Percentiles rank a stretch among this genome's conserved stretches.
phyloP scores from a whole-genome alignment of 2,797 vertebrate species.

The Aphelocoma californica region DNA sequence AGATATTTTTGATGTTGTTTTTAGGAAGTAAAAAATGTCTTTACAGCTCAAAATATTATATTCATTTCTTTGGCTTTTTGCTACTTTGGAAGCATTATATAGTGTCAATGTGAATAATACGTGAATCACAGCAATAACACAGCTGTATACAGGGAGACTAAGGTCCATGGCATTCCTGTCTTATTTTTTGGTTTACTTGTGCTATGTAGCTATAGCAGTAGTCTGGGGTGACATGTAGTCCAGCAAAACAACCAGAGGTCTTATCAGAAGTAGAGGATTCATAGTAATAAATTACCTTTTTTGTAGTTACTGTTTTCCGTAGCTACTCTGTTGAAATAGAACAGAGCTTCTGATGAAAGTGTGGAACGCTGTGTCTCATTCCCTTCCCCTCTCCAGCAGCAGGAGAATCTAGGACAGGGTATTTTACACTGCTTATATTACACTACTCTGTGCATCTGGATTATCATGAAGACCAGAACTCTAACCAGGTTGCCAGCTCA shows the following conservation, averaged over 20 bases:
- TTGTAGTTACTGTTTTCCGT: background rate
- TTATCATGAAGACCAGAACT: accelerated
- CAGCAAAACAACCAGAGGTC: background rate
- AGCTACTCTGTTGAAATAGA: background rate
- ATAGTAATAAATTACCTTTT: background rate
- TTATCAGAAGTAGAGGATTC: background rate
- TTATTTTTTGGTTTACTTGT: background rate
- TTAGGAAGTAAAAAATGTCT: background rate
- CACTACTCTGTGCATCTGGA: background rate
- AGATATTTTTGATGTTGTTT: background rate
- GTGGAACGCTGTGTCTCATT: background rate
- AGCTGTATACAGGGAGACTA: background rate
- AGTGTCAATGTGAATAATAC: background rate
- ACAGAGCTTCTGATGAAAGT: background rate
- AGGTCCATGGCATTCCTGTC: background rate
- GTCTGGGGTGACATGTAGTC: background rate
- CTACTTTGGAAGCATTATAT: background rate
- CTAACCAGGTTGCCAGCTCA: background rate
- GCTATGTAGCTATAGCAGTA: background rate
- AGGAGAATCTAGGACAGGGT: background rate
- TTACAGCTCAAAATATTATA: background rate
- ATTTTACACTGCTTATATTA: background rate
- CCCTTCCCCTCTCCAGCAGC: background rate
- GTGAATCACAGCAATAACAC: background rate
- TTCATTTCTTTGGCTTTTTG: background rate